Percentiles rank a stretch among this genome's conserved stretches.
phyloP scores from a whole-genome alignment of 2,888 invertebrate species.

The Brachyopa scutellaris region DNA sequence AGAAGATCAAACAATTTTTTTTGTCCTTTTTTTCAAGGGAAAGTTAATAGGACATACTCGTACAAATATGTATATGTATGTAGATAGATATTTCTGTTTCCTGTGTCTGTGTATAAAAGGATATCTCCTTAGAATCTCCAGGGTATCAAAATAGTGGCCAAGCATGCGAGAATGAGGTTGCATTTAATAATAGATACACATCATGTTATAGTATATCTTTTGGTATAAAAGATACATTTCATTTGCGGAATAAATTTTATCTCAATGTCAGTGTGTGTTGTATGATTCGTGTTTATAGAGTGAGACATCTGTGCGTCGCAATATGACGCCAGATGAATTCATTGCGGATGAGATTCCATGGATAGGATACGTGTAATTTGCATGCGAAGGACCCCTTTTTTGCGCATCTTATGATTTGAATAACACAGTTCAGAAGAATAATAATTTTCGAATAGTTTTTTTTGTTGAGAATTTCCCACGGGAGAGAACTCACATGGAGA shows the following conservation, averaged over 20 bases:
- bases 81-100: too few species aligned
- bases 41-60: background rate
- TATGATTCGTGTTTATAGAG: constrained; percentile 34
- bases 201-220: background rate
- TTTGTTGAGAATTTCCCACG: constrained; percentile 21
- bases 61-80: too few species aligned
- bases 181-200: constrained; percentile 45
- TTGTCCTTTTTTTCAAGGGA: background rate
- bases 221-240: constrained; percentile 46
- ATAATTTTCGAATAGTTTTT: constrained; percentile 32
- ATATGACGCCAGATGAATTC: constrained; percentile 64
- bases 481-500: constrained; percentile 9
- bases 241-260: constrained; percentile 65
- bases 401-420: constrained; percentile 59
- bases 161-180: constrained; percentile 60
- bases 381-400: constrained; percentile 57
- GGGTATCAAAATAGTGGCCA: constrained; percentile 56
- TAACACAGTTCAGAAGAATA: constrained; percentile 35
- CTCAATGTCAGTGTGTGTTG: constrained; percentile 25
- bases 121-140: constrained; percentile 45
- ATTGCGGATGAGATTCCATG: constrained; percentile 59
- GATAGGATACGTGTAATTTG: constrained; percentile 63
- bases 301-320: constrained; percentile 61
- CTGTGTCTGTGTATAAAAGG: background rate
- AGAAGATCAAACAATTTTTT: constrained; percentile 16